Base-by-base conservation (phyloP, 2,888 invertebrate genomes). In the Pheosia tremula region DNA sequence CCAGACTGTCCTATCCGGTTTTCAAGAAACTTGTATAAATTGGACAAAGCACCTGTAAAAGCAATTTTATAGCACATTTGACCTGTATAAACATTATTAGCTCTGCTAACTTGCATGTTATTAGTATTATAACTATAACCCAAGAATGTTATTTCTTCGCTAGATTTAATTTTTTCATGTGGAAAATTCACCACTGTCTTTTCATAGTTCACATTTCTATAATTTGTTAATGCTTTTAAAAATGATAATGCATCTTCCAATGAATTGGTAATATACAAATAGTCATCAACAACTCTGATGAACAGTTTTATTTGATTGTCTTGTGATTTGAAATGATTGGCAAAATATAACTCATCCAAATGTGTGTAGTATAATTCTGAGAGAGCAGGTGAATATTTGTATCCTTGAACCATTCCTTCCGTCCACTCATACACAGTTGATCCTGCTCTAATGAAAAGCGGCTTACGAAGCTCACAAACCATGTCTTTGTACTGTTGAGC, bases 21-120 rank as follows among this genome's bases (percentile, higher is more conserved):
- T 58, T 89, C 89, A 61, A 94, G 72, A 78, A 94, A 94, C 62
- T 83, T 87, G n/a, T 77, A 60, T 13, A 88, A 61, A 68, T 93
- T 80, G 24, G 64, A 70, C 49, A 90, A 76, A 0, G 89, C 85
- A 67, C 75, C 72, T 24, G 90, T 83, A 69, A 94, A 93, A 0
- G 83, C 79, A 13, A 94, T 93, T 83, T 94, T 93, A 63, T 90
- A 93, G 70, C 93, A 91, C 85, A 94, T 90, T 69, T 88, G 89
- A 7, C 94, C 94, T 47, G 70, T 60, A 76, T 81, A 93, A n/a
- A 90, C 84, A 73, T 85, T 89, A 57, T 70, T 83, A 7, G 92
- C 89, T 69, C 93, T 83, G 52, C 87, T 84, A 0, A 94, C 89
- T 81, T 87, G 77, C 76, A 93, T 75, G 57, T 78, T 89, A 4